Evolutionary conservation across 2,113 vertebrate species (phyloP), one percentile per base, ranked within the genome.

Genomic region (Hemichromis elongatus): DNA sequence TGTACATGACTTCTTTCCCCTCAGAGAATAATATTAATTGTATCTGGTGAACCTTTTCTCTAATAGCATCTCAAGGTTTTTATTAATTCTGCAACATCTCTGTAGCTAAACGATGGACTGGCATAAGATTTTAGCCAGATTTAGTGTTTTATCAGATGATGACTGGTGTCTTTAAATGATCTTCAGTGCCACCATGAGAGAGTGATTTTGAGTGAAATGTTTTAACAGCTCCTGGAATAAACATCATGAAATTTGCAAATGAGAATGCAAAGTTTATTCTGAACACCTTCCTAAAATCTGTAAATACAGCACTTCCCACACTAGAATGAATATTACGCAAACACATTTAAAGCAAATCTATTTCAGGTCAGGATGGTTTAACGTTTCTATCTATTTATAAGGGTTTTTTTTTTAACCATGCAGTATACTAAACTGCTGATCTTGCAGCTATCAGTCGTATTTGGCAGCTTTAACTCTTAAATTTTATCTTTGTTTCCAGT

Each of bases 401-500:
- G 24, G 2, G 21, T 66, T 56, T 55, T 63, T 18, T 11, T 68
- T 19, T 30, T 3, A 79, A 13, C 26, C 14, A 59, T 57, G 8
- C 4, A 21, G 13, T 12, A 9, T 47, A 16, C 0, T 59, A 45
- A 79, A 68, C 9, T 1, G 30, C 4, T 77, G 13, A 86, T 21
- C n/a, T 40, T 6, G 4, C 7, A 30, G 35, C 12, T 26, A 37
- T 11, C 42, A 12, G 37, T 70, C 26, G 2, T 77, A 30, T 77
- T 86, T 37, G 81, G 13, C 50, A 77, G 78, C 52, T 59, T 30
- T 75, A 57, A 59, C 9, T 21, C 19, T 33, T 30, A 84, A 75
- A 56, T 57, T 18, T 26, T 53, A 18, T 6, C 50, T 78, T 35
- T 77, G 77, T 85, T 87, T 28, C 24, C 9, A 3, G 26, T 77